Evolutionary conservation across 2,797 vertebrate genomes (phyloP).

Genomic region (Enteromius fasciolatus): DNA sequence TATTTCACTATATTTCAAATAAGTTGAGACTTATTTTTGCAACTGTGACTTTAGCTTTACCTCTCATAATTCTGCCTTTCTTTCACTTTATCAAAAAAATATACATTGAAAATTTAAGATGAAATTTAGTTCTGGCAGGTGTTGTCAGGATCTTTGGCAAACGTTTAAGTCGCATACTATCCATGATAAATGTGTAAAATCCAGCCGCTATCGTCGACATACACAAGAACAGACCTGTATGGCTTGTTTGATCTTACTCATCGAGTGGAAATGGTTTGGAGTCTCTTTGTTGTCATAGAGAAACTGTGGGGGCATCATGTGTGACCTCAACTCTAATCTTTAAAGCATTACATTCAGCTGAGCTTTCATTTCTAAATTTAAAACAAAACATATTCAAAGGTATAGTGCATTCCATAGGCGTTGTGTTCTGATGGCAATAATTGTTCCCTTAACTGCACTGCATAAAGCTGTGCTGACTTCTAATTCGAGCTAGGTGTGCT

Average conservation of each 20-base stretch:
- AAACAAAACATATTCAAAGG: background rate
- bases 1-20: background rate
- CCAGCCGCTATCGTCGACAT: background rate
- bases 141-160: background rate
- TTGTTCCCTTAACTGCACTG: background rate
- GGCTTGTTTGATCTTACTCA: constrained; percentile 30
- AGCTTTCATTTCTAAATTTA: background rate
- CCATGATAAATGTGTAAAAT: background rate
- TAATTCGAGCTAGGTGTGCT: constrained; percentile 2
- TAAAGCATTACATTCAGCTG: background rate
- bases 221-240: constrained; percentile 53
- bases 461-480: constrained; percentile 6
- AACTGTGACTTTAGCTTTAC: background rate
- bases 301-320: constrained; percentile 3
- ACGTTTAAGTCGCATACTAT: background rate
- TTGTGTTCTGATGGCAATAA: background rate
- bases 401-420: background rate
- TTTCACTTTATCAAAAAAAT: background rate
- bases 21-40: background rate
- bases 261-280: constrained; percentile 39
- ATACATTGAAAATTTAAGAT: background rate
- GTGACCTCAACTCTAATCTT: constrained; percentile 8
- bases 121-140: background rate
- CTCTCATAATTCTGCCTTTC: background rate
- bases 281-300: constrained; percentile 41